Evolutionary conservation across 2,113 vertebrate genomes (phyloP), one percentile per base, ranked within the genome.

Genomic region (Pseudopodoces humilis): DNA sequence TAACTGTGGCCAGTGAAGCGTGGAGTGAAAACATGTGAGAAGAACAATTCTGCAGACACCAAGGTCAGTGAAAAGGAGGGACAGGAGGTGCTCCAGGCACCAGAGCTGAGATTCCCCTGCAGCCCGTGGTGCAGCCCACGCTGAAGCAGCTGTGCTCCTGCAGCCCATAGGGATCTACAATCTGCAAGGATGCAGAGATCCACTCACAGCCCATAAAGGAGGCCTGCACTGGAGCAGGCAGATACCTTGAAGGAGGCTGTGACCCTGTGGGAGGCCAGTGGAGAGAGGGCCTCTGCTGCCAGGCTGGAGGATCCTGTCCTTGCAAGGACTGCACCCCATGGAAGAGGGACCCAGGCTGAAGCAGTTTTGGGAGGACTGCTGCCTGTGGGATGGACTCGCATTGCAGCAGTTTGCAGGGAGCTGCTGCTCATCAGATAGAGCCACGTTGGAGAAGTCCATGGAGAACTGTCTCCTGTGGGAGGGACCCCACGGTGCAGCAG

Each of bases 121-220:
- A 33, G 43, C 3, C 43, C 0, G 0, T 16, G 43, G 17, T 56
- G 50, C 31, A 80, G 63, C 3, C 21, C 27, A 15, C 5, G 21
- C 62, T 20, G 50, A 37, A 2, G 63, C 33, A 79, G 60, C 60
- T n/a, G 30, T 52, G 47, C 30, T 37, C 58, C 18, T 28, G 49
- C 76, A 53, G 60, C 49, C 20, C 49, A 11, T 6, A 21, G 31
- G 13, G 30, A 8, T 3, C 5, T 16, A 7, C 44, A 49, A 8
- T 4, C 6, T 16, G 6, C 44, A 49, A 12, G 39, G 33, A 44
- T 46, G 62, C 62, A 80, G 25, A 46, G 62, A 46, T 24, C 33
- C 33, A 43, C 25, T 11, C 0, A 0, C 31, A 64, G 24, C 23
- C 23, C 3, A 0, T 6, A 6, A 24, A 64, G 14, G 11, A 43